Base-by-base conservation (phyloP, 2,888 invertebrate species). In the Lamellibrachia satsuma region DNA sequence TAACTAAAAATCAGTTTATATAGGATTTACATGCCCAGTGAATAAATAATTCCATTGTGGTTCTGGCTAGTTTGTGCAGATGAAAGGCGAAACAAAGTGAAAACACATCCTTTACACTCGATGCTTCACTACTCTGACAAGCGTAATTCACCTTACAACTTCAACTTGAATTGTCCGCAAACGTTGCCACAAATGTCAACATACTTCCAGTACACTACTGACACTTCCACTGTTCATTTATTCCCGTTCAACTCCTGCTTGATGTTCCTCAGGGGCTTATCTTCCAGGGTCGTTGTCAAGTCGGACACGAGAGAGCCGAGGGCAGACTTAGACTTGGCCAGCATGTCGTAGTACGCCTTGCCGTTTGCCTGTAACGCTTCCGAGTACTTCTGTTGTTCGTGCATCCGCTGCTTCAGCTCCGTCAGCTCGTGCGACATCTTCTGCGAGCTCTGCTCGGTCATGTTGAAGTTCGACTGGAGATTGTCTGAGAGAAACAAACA, bases 401-500 rank as follows among this genome's bases (percentile, higher is more conserved):
- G 92, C 55, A 94, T 92, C 52, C 93, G 93, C 92, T 93, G 93
- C 92, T 94, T 94, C 92, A 94, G 92, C 60, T 94, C 94, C 55
- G 92, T 92, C 90, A 98, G 95, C 95, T 98, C 98, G 1, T 97
- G 96, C 90, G 97, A 97, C 52, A 98, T 96, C 95, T 97, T 97
- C 95, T 97, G 97, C 90, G 97, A 97, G 91, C 96, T 97, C 93
- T 96, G 97, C 93, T 97, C 97, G 75, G 97, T 97, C 95, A 97
- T 97, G n/a, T 96, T 96, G 92, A 97, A 97, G 94, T 97, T 97
- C 15, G 97, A 97, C 93, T 97, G 97, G n/a, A 97, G 95, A 94
- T 97, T 97, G 94, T 95, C 96, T 97, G 94, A 22, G 75, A 1
- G 75, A 75, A 75, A 75, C 22, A 75, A 15, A 22, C 22, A 75